A percentile compares a stretch with the other conserved stretches of the same genome.
phyloP scores from a whole-genome alignment of 2,797 vertebrate species.

The Lacerta agilis region DNA sequence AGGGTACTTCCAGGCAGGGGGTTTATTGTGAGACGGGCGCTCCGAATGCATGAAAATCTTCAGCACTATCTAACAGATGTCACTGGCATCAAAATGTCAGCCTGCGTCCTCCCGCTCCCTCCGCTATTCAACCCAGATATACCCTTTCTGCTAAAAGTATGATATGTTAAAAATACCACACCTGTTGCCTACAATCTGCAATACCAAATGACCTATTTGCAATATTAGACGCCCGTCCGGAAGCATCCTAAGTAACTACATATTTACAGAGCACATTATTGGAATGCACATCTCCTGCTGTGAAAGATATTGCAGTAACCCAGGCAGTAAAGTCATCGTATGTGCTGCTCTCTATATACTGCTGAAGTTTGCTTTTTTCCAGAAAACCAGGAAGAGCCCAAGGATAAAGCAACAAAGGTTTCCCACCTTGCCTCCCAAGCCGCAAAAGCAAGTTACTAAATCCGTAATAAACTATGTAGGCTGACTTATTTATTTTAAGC shows the following conservation, averaged over 20 bases:
- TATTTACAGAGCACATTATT: constrained; percentile 12
- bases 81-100: too few relatives aligned
- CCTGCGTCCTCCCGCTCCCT: too few relatives aligned
- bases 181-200: too few relatives aligned
- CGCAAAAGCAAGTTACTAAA: not conserved
- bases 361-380: not conserved
- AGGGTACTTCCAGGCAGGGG: not conserved
- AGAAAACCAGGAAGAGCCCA: constrained; percentile 11
- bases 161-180: too few relatives aligned
- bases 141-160: too few relatives aligned
- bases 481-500: not conserved
- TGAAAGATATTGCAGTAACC: constrained; percentile 6
- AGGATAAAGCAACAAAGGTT: not conserved
- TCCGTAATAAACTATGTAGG: not conserved
- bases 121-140: too few relatives aligned
- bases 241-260: not conserved
- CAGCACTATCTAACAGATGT: too few relatives aligned
- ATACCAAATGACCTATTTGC: too few relatives aligned
- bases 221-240: too few relatives aligned
- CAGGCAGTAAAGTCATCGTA: constrained; percentile 9
- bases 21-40: too few relatives aligned
- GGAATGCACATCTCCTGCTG: not conserved
- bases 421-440: not conserved
- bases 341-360: not conserved
- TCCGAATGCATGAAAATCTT: too few relatives aligned